A percentile compares a stretch with the other conserved stretches of the same genome.
These are phyloP conservation scores for Pristionchus maxplancki DNA, from an alignment of 2,888 invertebrate genomes.

Conservation along the genomic window DNA sequence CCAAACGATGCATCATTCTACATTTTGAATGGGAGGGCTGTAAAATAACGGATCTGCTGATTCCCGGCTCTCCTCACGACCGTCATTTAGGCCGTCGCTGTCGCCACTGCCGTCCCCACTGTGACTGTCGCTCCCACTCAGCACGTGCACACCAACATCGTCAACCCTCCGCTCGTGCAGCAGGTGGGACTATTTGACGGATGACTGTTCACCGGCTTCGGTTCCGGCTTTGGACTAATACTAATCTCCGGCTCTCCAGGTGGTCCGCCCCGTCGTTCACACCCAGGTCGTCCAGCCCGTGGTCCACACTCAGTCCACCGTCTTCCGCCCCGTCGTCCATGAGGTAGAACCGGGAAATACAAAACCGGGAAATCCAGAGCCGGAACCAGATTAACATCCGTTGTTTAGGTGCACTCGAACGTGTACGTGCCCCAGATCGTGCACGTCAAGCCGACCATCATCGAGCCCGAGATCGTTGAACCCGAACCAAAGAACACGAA, in stretches of 20 bases:
- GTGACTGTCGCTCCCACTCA: slow-evolving; percentile 5
- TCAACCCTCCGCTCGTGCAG: slow-evolving; percentile 45
- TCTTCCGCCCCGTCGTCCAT: slow-evolving; percentile 37
- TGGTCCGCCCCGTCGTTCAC: slow-evolving; percentile 42
- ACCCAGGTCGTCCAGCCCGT: slow-evolving; percentile 40
- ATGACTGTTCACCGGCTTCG: background rate
- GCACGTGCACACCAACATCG: slow-evolving; percentile 48
- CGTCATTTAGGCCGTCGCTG: background rate
- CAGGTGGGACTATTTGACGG: background rate
- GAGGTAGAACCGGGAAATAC: background rate
- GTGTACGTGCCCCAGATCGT: slow-evolving; percentile 18
- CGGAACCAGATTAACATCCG: background rate
- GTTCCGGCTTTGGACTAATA: background rate
- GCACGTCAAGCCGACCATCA: background rate
- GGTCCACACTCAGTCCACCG: slow-evolving; percentile 48
- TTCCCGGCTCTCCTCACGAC: background rate
- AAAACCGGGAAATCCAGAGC: background rate
- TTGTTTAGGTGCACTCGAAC: slow-evolving; percentile 41
- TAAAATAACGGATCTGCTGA: background rate
- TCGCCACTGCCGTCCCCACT: background rate
- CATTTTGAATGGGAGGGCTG: background rate
- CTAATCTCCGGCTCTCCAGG: background rate
- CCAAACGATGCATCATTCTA: too few species aligned
- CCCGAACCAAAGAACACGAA: slow-evolving; percentile 22
- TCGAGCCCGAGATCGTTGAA: background rate